Conservation (phyloP, 2,113 vertebrate species). For the Sorex araneus region DNA sequence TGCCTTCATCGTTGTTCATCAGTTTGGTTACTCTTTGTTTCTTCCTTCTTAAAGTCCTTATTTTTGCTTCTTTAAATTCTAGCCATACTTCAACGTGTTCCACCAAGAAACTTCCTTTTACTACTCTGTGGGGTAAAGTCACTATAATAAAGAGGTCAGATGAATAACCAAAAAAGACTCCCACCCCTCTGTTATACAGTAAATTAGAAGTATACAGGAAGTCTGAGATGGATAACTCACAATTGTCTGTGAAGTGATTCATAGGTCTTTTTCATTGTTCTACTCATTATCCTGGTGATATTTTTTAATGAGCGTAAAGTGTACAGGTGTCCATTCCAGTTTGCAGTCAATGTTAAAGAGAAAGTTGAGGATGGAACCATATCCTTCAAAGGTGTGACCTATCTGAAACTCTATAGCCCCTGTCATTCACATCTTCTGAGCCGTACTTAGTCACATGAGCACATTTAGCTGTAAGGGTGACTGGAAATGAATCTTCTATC, state of each 20-base stretch:
- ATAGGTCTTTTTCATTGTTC: background rate
- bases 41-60: background rate
- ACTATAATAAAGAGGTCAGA: slow-evolving; percentile 14
- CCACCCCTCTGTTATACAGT: background rate
- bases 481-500: background rate
- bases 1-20: background rate
- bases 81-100: background rate
- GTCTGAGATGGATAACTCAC: background rate
- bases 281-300: background rate
- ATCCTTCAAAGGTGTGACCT: background rate
- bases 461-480: background rate
- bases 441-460: background rate
- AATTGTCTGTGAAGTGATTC: background rate
- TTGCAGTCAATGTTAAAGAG: background rate
- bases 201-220: background rate
- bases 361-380: background rate
- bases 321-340: background rate
- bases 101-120: background rate
- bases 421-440: too few species aligned
- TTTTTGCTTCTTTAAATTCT: background rate
- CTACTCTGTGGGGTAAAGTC: background rate
- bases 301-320: background rate
- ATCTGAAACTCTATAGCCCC: too few species aligned
- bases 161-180: background rate
- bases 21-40: background rate